phyloP scores from a whole-genome alignment of 2,888 invertebrate genomes.

The Leptogaster cylindrica region DNA sequence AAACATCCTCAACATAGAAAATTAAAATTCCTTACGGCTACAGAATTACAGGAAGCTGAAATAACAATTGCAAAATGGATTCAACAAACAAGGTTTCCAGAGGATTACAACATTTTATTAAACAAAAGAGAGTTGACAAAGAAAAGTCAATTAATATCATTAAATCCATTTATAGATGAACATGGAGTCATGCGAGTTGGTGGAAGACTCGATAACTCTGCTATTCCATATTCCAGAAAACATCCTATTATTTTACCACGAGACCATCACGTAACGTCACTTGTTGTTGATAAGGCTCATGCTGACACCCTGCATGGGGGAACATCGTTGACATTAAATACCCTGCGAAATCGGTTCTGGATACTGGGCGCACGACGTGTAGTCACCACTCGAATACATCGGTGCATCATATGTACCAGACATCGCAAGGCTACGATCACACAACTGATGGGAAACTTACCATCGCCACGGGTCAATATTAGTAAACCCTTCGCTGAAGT shows the following conservation, averaged over 20 bases:
- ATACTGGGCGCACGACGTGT: not conserved
- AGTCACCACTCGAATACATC: no score
- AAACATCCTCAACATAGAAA: not conserved
- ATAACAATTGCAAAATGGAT: not conserved
- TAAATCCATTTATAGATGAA: not conserved
- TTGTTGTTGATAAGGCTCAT: not conserved
- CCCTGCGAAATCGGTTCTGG: not conserved
- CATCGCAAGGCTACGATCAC: not conserved
- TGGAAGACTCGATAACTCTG: not conserved
- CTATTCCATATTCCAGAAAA: not conserved
- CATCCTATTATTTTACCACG: no score
- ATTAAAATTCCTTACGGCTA: not conserved
- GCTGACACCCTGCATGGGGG: no score
- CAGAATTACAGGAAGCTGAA: not conserved
- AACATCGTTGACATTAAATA: not conserved
- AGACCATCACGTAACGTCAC: no score
- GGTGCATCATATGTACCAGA: not conserved
- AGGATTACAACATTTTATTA: not conserved
- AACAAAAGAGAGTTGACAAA: not conserved
- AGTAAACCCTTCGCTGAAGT: not conserved
- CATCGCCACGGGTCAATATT: not conserved
- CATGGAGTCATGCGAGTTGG: not conserved
- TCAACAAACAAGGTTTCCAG: not conserved
- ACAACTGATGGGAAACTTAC: not conserved
- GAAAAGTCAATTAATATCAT: not conserved